These are phyloP conservation scores for Muscicapa comitata DNA, from an alignment of 2,797 vertebrate genomes.

Conservation along the genomic window DNA sequence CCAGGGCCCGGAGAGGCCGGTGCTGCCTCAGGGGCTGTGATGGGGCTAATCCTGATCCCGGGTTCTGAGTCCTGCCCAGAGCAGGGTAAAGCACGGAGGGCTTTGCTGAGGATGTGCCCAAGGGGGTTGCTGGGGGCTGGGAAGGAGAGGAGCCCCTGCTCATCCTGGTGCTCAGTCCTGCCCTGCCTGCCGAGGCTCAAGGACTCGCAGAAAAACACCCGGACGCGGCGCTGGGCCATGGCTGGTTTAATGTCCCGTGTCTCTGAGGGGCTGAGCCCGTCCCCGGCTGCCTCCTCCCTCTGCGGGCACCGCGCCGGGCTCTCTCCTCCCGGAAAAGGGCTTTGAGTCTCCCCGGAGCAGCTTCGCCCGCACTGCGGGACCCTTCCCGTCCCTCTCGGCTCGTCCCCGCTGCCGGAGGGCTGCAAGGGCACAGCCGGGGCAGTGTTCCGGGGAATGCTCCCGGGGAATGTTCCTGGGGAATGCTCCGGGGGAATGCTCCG, in stretches of 20 bases:
- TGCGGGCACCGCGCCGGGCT: rapidly evolving
- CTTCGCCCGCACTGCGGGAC: rapidly evolving
- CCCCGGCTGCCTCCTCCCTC: rapidly evolving
- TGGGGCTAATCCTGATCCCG: neutral
- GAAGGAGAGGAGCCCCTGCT: neutral
- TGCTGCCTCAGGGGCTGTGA: rapidly evolving
- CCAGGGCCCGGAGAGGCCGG: neutral
- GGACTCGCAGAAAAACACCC: rapidly evolving
- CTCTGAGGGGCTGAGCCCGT: neutral
- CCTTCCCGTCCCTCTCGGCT: neutral
- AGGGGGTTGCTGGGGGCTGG: neutral
- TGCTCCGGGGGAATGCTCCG: too few species aligned
- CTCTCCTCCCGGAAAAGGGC: neutral
- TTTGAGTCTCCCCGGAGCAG: rapidly evolving
- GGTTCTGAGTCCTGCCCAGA: neutral
- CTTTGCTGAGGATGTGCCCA: rapidly evolving
- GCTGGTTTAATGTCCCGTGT: neutral
- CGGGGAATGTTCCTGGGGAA: too few species aligned
- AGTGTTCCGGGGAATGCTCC: too few species aligned
- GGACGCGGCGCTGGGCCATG: rapidly evolving
- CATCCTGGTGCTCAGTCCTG: neutral
- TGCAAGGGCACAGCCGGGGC: too few species aligned
- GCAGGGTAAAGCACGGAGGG: rapidly evolving
- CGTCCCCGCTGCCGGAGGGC: rapidly evolving
- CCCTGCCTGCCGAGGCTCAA: neutral